Conservation (phyloP, 2,797 vertebrate genomes). For the Acanthis flammea region DNA sequence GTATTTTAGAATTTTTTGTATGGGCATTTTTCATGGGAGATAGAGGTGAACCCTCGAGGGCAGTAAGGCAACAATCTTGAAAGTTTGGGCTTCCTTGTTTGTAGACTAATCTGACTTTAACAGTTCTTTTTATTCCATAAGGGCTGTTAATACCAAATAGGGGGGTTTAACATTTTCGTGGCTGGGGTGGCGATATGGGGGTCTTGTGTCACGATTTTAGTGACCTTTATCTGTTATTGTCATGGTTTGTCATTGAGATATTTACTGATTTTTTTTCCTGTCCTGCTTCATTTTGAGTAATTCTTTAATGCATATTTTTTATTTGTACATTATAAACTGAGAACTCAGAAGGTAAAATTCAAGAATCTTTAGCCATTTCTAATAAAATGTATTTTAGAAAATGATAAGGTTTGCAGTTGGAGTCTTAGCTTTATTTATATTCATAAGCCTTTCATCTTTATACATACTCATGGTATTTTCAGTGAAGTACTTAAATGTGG, state of each 20-base stretch:
- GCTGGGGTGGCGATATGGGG: conserved; percentile 32
- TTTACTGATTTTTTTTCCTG: conserved; percentile 56
- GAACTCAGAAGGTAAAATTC: conserved; percentile 73
- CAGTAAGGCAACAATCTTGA: conserved; percentile 75
- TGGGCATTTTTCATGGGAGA: conserved; percentile 81
- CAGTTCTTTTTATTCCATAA: conserved; percentile 59
- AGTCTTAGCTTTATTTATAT: conserved; percentile 85
- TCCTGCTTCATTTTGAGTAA: conserved; percentile 50
- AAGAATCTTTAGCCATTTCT: conserved; percentile 73
- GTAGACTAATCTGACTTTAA: conserved; percentile 70
- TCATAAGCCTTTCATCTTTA: conserved; percentile 84
- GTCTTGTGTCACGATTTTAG: conserved; percentile 24
- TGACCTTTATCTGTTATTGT: conserved; percentile 64
- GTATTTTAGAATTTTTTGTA: conserved; percentile 96
- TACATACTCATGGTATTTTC: conserved; percentile 80
- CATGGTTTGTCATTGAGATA: conserved; percentile 18
- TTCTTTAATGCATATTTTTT: conserved; percentile 64
- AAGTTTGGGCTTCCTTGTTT: conserved; percentile 79
- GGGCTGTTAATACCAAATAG: conserved; percentile 48
- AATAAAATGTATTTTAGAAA: conserved; percentile 79
- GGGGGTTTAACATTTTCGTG: conserved; percentile 53
- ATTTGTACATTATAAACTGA: conserved; percentile 68
- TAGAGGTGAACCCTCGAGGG: conserved; percentile 94
- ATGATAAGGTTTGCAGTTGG: conserved; percentile 81
- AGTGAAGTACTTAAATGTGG: conserved; percentile 81